Percentiles rank a stretch among this genome's conserved stretches.
Evolutionary conservation across 64 coral and sea anemone species (phyloP).

Genomic region (Montipora foliosa): DNA sequence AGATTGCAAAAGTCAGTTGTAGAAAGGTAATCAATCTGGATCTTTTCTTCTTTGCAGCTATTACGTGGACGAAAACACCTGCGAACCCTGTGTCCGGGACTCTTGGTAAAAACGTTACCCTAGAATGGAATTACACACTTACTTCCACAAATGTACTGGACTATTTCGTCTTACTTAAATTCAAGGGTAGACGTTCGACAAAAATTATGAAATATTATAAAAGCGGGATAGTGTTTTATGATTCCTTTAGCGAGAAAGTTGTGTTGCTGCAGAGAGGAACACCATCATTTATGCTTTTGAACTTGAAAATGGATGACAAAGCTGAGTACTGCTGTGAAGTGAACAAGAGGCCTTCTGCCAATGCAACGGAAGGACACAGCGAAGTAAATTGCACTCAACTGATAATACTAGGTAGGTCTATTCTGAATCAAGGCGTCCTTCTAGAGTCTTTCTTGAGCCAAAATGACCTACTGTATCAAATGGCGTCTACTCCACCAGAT

Average conservation of each 20-base stretch:
- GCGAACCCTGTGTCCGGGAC: background rate
- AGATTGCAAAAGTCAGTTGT: too few species aligned
- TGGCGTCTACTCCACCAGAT: too few species aligned
- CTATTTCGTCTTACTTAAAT: background rate
- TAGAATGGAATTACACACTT: background rate
- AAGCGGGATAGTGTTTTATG: background rate
- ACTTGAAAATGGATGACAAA: background rate
- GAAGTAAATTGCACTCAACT: background rate
- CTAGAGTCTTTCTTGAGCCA: too few species aligned
- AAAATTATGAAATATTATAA: background rate
- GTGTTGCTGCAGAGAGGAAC: background rate
- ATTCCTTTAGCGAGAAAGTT: background rate
- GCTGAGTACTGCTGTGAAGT: background rate
- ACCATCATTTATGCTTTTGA: background rate
- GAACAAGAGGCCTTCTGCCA: background rate
- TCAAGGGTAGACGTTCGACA: background rate
- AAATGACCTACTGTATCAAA: too few species aligned
- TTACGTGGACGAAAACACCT: slow-evolving; percentile 7
- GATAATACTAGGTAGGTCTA: background rate
- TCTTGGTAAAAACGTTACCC: background rate
- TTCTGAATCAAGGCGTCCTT: background rate
- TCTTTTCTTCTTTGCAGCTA: background rate
- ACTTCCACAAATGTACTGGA: background rate
- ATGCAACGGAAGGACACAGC: background rate
- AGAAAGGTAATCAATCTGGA: too few species aligned